phyloP scores from a whole-genome alignment of 2,888 invertebrate genomes.

The Tholera decimalis region DNA sequence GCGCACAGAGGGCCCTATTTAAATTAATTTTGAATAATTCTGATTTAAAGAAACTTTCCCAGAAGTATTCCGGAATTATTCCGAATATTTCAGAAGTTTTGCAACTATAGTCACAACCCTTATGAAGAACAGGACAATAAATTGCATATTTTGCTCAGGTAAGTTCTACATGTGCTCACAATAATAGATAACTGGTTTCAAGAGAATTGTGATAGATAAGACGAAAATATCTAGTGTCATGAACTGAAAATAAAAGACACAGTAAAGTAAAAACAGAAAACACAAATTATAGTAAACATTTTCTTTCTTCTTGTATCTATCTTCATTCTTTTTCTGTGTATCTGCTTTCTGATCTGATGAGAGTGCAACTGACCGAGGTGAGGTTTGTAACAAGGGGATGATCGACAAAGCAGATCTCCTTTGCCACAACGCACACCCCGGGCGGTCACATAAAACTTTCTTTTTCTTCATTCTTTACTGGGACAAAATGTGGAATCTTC shows the following conservation, averaged over 20 bases:
- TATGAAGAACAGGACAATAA: too few relatives aligned
- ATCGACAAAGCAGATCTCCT: constrained; percentile 90
- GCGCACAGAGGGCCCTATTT: too few relatives aligned
- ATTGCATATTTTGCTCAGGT: too few relatives aligned
- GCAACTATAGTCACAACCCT: too few relatives aligned
- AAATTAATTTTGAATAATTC: too few relatives aligned
- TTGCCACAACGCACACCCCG: constrained; percentile 93
- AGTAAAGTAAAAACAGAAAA: neutral
- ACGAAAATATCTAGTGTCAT: neutral
- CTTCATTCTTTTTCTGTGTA: neutral
- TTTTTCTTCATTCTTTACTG: constrained; percentile 47
- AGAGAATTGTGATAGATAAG: neutral
- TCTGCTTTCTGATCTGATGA: constrained; percentile 52
- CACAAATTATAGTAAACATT: neutral
- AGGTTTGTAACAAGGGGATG: constrained; percentile 94
- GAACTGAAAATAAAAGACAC: neutral
- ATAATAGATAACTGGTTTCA: neutral
- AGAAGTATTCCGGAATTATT: too few relatives aligned
- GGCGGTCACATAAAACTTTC: constrained; percentile 74
- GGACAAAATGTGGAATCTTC: neutral
- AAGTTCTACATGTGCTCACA: neutral
- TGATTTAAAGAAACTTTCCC: too few relatives aligned
- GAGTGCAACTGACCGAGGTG: constrained; percentile 89
- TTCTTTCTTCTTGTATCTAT: neutral
- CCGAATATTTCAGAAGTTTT: too few relatives aligned